These are phyloP conservation scores for Phalacrocorax brasilianus DNA, from an alignment of 2,113 vertebrate species.

Conservation along the genomic window DNA sequence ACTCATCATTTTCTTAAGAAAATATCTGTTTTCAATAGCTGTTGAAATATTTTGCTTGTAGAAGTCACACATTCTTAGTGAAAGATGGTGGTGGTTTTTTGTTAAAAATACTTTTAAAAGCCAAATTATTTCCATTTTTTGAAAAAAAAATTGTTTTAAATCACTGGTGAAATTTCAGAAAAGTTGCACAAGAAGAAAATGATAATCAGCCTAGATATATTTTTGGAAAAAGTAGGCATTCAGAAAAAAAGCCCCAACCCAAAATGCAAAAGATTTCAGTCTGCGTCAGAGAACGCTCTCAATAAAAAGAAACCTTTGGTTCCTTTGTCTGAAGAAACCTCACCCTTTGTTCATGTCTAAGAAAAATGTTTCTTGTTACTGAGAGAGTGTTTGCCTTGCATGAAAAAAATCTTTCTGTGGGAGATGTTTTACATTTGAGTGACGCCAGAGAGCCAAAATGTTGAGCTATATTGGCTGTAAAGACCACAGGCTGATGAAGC, in stretches of 20 bases:
- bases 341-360: constrained; percentile 20
- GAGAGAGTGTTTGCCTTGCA: not conserved
- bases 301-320: not conserved
- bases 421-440: constrained; percentile 46
- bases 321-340: constrained; percentile 51
- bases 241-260: not conserved
- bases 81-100: not conserved
- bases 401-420: constrained; percentile 16
- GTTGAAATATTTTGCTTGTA: not conserved
- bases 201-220: not conserved
- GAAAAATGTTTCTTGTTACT: constrained; percentile 55
- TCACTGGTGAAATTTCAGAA: not conserved
- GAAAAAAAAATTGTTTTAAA: not conserved
- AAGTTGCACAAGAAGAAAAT: not conserved
- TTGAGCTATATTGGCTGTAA: not conserved
- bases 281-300: not conserved
- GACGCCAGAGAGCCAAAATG: constrained; percentile 15
- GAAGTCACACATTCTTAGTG: constrained; percentile 18
- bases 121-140: not conserved
- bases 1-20: not conserved
- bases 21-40: constrained; percentile 27
- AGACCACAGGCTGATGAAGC: not conserved
- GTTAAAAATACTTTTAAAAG: not conserved
- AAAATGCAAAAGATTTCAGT: not conserved
- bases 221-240: not conserved